Evolutionary conservation across 37 sponge, comb jelly and placozoan genomes (phyloP), one percentile per base, ranked within the genome.

Genomic region (Oscarella lobularis): DNA sequence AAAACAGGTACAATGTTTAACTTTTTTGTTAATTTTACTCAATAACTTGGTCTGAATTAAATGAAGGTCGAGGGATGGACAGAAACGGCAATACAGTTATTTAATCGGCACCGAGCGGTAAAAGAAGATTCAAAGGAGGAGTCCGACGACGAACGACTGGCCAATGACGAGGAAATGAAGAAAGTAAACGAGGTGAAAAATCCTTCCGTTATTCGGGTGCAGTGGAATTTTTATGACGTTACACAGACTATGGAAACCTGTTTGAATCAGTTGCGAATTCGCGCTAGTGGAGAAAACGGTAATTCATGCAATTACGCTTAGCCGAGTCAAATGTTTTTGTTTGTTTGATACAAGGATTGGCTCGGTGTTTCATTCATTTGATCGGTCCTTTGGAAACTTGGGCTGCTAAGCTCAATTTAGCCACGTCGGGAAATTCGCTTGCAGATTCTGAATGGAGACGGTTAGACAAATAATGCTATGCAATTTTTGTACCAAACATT

Each of bases 281-380:
- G 90, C 31, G 73, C 85, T 35, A 41, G 80, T 14, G 97, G 97
- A 66, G 97, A 96, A 65, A 89, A 89, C 73, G 97, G 95, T 85
- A 31, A 35, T 78, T 71, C 39, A 0, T 2, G 70, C 35, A 75
- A 2, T 32, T 33, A 1, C 35, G 14, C 34, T 34, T 70, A 27
- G 35, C 33, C 20, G n/a, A n/a, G n/a, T n/a, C n/a, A n/a, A n/a
- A n/a, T n/a, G n/a, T n/a, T n/a, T n/a, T n/a, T n/a, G n/a, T n/a
- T n/a, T n/a, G n/a, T n/a, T n/a, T n/a, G n/a, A n/a, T n/a, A n/a
- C n/a, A 31, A 87, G 87, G 90, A 34, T 80, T 88, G 37, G 89
- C 93, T 1, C 67, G 67, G 40, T 85, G 80, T 3, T 74, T 89
- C 40, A 72, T 92, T 6, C 87, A 70, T 35, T 77, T 92, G 5